phyloP scores from a whole-genome alignment of 2,797 vertebrate genomes.

The Psittacula derbiana region DNA sequence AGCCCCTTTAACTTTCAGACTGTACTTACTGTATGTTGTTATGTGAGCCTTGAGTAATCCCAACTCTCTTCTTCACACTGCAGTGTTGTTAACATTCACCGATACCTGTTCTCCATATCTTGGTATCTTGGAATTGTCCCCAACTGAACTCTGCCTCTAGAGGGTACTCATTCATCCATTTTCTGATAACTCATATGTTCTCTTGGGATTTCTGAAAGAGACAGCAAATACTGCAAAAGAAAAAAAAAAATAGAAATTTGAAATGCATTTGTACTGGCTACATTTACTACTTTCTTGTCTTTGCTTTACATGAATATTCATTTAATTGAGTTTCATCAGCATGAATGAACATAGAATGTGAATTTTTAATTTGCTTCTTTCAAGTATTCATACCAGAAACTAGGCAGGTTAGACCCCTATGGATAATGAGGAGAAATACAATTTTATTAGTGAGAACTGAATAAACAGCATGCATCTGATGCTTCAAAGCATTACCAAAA shows the following conservation, averaged over 20 bases:
- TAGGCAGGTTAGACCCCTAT: not conserved
- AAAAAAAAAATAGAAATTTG: not conserved
- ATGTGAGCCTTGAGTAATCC: not conserved
- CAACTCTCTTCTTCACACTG: not conserved
- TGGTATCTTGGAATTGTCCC: not conserved
- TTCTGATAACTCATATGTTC: not conserved
- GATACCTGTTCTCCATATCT: not conserved
- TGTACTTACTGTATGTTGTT: not conserved
- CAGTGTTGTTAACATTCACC: not conserved
- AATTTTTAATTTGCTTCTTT: not conserved
- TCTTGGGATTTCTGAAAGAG: not conserved
- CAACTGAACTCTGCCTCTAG: not conserved
- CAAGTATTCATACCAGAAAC: not conserved
- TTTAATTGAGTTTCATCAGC: not conserved
- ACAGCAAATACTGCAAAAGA: not conserved
- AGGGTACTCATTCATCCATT: not conserved
- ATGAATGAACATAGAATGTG: not conserved
- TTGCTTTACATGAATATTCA: not conserved
- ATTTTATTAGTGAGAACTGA: not conserved
- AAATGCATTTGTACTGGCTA: not conserved
- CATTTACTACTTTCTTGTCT: not conserved
- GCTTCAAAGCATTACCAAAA: not conserved
- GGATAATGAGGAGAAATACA: not conserved
- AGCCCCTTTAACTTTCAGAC: not conserved
- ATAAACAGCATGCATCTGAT: not conserved